These are phyloP conservation scores for Junonia oenone DNA, from an alignment of 2,888 invertebrate genomes.

Conservation along the genomic window DNA sequence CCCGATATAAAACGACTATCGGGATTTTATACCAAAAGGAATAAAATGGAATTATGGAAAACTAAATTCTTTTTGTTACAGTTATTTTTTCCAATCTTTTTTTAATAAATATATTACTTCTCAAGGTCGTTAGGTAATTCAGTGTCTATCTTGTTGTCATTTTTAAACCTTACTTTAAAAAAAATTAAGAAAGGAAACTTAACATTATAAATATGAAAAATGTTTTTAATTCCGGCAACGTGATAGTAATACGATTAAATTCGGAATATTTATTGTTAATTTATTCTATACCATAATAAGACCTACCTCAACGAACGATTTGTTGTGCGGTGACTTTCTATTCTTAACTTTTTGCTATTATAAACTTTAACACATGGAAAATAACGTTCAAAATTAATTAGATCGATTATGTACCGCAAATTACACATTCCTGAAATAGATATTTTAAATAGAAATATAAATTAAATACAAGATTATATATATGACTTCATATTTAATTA, in stretches of 20 bases:
- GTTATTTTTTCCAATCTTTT: too few species aligned
- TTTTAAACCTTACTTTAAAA: too few species aligned
- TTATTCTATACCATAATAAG: slow-evolving; percentile 24
- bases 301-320: slow-evolving; percentile 29
- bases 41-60: too few species aligned
- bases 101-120: too few species aligned
- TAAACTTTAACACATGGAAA: slow-evolving; percentile 5
- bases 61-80: too few species aligned
- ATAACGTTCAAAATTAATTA: slow-evolving; percentile 7
- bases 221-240: background rate
- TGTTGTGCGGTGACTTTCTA: slow-evolving; percentile 28
- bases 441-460: background rate
- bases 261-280: slow-evolving; percentile 23
- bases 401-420: slow-evolving; percentile 4
- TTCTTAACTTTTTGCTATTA: slow-evolving; percentile 8
- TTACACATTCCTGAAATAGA: slow-evolving; percentile 8
- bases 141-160: too few species aligned
- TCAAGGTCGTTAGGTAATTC: too few species aligned
- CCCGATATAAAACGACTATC: too few species aligned
- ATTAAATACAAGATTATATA: too few species aligned
- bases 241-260: slow-evolving; percentile 18
- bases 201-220: too few species aligned
- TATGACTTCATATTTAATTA: background rate
- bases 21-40: too few species aligned
- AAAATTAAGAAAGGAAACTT: too few species aligned